phyloP scores from a whole-genome alignment of 2,113 vertebrate species.

The Rhizomys pruinosus region DNA sequence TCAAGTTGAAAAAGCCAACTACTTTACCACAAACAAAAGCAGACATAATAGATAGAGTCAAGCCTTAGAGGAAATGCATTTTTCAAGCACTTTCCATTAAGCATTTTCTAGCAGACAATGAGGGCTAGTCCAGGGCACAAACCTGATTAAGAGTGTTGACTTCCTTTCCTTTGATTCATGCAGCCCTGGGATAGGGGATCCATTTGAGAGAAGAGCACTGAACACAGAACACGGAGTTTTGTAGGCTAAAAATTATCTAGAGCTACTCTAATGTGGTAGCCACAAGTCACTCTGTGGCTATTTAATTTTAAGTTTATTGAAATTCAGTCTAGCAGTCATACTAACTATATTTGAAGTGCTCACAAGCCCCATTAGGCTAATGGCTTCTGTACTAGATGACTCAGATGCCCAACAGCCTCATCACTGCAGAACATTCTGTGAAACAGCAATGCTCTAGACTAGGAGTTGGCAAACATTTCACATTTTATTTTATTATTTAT shows the following conservation, averaged over 20 bases:
- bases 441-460: background rate
- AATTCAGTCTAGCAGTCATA: conserved; percentile 15
- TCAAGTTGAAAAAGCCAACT: conserved; percentile 41
- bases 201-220: conserved; percentile 12
- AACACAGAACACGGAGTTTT: conserved; percentile 1
- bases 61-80: conserved; percentile 4
- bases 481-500: too few species aligned
- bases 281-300: background rate
- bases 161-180: conserved; percentile 40
- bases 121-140: conserved; percentile 22
- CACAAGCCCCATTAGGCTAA: background rate
- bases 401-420: background rate
- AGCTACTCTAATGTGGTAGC: conserved; percentile 33
- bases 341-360: background rate
- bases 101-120: conserved; percentile 52
- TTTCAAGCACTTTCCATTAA: conserved; percentile 54
- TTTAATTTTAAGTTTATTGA: conserved; percentile 54
- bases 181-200: conserved; percentile 52
- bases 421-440: conserved; percentile 27
- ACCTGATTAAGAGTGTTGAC: conserved; percentile 39
- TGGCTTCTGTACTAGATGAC: background rate
- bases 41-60: conserved; percentile 22
- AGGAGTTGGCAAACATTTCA: background rate
- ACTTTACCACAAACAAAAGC: conserved; percentile 11
- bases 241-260: conserved; percentile 18